Evolutionary conservation across 2,888 invertebrate genomes (phyloP).

Genomic region (Drosophila tripunctata): DNA sequence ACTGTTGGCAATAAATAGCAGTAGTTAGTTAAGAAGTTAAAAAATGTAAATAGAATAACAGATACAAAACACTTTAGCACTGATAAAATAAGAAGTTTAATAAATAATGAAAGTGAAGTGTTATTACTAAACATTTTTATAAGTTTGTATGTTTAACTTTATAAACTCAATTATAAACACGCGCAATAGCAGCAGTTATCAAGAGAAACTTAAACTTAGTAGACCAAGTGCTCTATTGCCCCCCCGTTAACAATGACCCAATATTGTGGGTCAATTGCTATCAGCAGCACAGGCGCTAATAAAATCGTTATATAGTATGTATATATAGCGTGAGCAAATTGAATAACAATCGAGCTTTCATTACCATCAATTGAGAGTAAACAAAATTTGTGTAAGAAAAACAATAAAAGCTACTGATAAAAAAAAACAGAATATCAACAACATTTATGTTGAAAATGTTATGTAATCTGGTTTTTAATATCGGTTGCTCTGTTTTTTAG

Average conservation of each 20-base stretch:
- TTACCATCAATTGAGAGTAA: background rate
- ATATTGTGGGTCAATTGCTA: constrained; percentile 59
- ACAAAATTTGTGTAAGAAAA: background rate
- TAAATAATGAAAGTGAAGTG: too few species aligned
- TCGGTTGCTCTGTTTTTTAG: too few species aligned
- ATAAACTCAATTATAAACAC: background rate
- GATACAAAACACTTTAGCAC: too few species aligned
- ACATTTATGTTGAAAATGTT: too few species aligned
- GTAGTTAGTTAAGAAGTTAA: background rate
- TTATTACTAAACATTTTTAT: background rate
- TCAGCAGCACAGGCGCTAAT: constrained; percentile 36
- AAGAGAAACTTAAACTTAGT: constrained; percentile 3
- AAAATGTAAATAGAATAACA: constrained; percentile 4
- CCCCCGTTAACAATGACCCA: constrained; percentile 29
- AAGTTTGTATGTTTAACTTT: constrained; percentile 12
- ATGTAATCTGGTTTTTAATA: too few species aligned
- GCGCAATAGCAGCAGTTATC: constrained; percentile 3
- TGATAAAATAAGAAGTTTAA: too few species aligned
- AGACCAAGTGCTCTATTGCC: background rate
- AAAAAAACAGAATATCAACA: background rate
- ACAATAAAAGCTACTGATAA: background rate
- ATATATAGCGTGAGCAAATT: constrained; percentile 14
- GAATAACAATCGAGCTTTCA: constrained; percentile 3
- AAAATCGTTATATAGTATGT: constrained; percentile 6
- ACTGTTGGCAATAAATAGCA: background rate